Evolutionary conservation across 1,140 invertebrate species (phyloP).

Genomic region (Pomacea maculata): DNA sequence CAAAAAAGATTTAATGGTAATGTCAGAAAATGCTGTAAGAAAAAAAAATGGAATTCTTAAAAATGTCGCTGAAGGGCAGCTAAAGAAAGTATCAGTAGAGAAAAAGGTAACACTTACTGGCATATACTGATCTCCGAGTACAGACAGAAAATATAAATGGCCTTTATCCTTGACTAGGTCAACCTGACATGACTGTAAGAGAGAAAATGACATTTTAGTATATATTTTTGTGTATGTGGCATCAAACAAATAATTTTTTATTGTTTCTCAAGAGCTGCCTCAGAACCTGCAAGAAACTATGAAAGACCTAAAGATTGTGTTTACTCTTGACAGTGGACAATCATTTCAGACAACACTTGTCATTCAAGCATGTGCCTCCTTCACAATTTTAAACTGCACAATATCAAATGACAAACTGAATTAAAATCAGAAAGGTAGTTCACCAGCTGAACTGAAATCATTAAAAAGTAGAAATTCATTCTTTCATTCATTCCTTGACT

Average conservation of each 20-base stretch:
- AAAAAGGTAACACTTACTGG: constrained; percentile 71
- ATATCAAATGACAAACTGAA: too few relatives aligned
- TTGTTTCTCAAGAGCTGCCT: not conserved
- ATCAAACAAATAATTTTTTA: not conserved
- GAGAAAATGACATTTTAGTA: constrained; percentile 52
- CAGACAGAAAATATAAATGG: constrained; percentile 92
- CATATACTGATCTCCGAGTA: constrained; percentile 85
- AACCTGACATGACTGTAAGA: constrained; percentile 84
- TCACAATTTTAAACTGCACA: not conserved
- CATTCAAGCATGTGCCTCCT: not conserved
- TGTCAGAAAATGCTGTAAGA: too few relatives aligned
- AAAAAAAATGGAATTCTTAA: too few relatives aligned
- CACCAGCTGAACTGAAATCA: not conserved
- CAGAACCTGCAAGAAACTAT: not conserved
- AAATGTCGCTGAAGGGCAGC: too few relatives aligned
- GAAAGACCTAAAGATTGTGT: not conserved
- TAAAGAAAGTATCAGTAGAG: too few relatives aligned
- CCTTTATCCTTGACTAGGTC: constrained; percentile 95
- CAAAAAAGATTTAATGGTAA: too few relatives aligned
- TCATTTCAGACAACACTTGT: not conserved
- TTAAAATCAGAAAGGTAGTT: too few relatives aligned
- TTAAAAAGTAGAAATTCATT: not conserved
- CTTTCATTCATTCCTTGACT: too few relatives aligned
- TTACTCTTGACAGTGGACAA: not conserved
- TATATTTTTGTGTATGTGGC: not conserved